Percentiles rank a stretch among this genome's conserved stretches.
Conservation (phyloP, 2,113 vertebrate genomes). For the Scopus umbretta region DNA sequence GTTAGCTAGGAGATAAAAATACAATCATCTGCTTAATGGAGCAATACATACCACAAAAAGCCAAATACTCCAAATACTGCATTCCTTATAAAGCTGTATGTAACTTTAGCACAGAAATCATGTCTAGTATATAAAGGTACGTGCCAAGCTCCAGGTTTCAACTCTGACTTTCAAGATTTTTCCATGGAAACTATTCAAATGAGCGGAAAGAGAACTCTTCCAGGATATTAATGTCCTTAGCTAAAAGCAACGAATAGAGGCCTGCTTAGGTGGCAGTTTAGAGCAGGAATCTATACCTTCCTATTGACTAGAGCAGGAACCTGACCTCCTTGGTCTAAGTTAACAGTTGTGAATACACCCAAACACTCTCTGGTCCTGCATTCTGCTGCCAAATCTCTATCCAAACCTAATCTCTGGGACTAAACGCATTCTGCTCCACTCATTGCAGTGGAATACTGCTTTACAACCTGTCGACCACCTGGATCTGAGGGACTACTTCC, state of each 20-base stretch:
- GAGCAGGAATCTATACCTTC: not conserved
- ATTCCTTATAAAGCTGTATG: not conserved
- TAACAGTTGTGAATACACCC: not conserved
- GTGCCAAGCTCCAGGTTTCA: not conserved
- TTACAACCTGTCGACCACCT: not conserved
- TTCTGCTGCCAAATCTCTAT: not conserved
- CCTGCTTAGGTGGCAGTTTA: not conserved
- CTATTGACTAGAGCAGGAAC: not conserved
- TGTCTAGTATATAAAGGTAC: accelerated
- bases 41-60: not conserved
- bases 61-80: not conserved
- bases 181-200: not conserved
- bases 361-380: not conserved
- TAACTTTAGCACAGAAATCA: no score
- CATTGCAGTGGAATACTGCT: not conserved
- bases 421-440: not conserved
- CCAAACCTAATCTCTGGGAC: not conserved
- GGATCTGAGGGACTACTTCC: not conserved
- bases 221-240: not conserved
- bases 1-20: not conserved
- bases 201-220: not conserved
- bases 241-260: not conserved
- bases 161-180: not conserved
- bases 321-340: not conserved
- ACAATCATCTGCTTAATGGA: not conserved